phyloP scores from a whole-genome alignment of 2,888 invertebrate genomes.

The Hypomecis atomaria region DNA sequence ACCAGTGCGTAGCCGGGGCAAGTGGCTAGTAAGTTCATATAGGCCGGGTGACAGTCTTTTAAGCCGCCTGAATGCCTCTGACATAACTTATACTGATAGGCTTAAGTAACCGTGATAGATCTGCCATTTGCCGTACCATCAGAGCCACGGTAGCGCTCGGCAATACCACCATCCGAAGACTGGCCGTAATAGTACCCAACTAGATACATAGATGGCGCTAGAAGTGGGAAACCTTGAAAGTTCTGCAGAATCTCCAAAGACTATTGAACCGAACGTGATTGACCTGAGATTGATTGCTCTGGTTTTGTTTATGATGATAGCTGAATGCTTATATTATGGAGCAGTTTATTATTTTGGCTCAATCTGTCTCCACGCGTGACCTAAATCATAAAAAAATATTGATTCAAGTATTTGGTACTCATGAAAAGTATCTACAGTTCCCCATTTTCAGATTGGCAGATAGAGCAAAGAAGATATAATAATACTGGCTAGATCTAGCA shows the following conservation, averaged over 20 bases:
- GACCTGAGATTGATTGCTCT: slow-evolving; percentile 17
- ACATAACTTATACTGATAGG: background rate
- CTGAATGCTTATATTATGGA: background rate
- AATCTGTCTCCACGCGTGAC: background rate
- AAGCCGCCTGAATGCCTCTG: too few species aligned
- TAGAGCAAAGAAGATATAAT: too few species aligned
- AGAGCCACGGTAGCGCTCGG: too few species aligned
- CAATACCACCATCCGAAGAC: too few species aligned
- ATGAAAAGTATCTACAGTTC: background rate
- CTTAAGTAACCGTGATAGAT: too few species aligned
- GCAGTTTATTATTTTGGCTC: slow-evolving; percentile 1
- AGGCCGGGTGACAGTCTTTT: background rate
- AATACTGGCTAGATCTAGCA: too few species aligned
- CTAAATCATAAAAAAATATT: background rate
- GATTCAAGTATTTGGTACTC: too few species aligned
- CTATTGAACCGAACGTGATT: slow-evolving; percentile 13
- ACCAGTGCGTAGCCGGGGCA: too few species aligned
- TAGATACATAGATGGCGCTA: slow-evolving; percentile 21
- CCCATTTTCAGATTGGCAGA: too few species aligned
- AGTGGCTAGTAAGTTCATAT: too few species aligned
- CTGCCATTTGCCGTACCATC: too few species aligned
- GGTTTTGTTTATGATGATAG: slow-evolving; percentile 6
- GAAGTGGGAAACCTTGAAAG: background rate
- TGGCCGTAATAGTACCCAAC: too few species aligned
- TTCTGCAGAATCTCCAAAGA: slow-evolving; percentile 14